Evolutionary conservation across 2,888 invertebrate species (phyloP), one percentile per base, ranked within the genome.

Genomic region (Oithona nana): DNA sequence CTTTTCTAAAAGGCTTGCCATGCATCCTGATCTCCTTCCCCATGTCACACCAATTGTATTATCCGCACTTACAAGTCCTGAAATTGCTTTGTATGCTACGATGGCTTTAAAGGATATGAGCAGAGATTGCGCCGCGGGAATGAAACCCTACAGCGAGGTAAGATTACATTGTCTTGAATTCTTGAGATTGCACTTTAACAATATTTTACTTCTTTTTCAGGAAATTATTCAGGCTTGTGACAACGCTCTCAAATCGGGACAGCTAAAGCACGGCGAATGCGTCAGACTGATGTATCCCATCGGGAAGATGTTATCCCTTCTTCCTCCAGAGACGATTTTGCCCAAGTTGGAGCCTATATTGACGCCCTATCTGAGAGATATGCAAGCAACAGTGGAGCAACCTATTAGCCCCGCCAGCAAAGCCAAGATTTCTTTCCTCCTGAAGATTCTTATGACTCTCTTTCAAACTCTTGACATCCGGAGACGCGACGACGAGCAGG

Each of bases 31-130:
- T 22, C 80, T 80, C 71, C 74, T 88, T 66, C 77, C 77, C 28
- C 77, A 78, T 64, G 80, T 83, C 4, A 76, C 87, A 62, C 82
- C 83, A n/a, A 73, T 87, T 26, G 74, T 86, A 2, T 75, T 82
- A 20, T 72, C 74, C 39, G 84, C 84, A 1, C 73, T 88, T 13
- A 78, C 75, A 30, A 79, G 81, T 66, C 30, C 80, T 0, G 77
- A 81, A 29, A 83, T 86, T 65, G 81, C 85, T 0, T 83, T 86
- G 3, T 80, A 86, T 63, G 84, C 88, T 0, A 89, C 90, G 2
- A 81, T 90, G 73, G 90, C 93, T 28, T 76, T 93, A 13, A 87
- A 90, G 71, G 90, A 90, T 70, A 79, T 94, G 49, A 83, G 87
- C 31, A 77, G 84, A 39, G 88, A 89, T 72, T 89, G 89, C 71